Evolutionary conservation across 1,140 invertebrate genomes (phyloP).

Genomic region (Trichonephila clavata): DNA sequence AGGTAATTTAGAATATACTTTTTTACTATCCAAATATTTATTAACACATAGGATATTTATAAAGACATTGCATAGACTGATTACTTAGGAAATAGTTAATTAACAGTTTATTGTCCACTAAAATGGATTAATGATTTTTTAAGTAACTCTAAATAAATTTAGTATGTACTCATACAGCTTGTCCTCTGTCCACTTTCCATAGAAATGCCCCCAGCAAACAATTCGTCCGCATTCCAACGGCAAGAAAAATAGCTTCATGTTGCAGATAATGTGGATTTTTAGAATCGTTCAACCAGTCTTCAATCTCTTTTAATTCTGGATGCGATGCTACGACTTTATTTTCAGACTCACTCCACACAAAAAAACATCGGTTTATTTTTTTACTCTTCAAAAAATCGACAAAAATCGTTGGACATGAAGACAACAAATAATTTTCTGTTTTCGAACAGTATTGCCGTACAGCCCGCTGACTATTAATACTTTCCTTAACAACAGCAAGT

Average conservation of each 20-base stretch:
- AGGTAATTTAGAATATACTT: too few relatives aligned
- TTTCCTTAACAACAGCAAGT: neutral
- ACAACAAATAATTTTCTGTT: slow-evolving; percentile 31
- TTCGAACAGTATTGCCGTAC: neutral
- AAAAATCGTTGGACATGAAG: slow-evolving; percentile 50
- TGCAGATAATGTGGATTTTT: slow-evolving; percentile 67
- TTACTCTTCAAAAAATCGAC: slow-evolving; percentile 57
- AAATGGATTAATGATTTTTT: too few relatives aligned
- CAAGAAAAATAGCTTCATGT: slow-evolving; percentile 78
- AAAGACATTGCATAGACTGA: too few relatives aligned
- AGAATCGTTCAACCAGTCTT: slow-evolving; percentile 66
- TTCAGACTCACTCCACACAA: slow-evolving; percentile 57
- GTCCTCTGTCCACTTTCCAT: slow-evolving; percentile 78
- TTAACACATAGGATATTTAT: too few relatives aligned
- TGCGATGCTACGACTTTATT: slow-evolving; percentile 71
- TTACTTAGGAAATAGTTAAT: too few relatives aligned
- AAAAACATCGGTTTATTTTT: slow-evolving; percentile 69
- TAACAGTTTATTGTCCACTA: too few relatives aligned
- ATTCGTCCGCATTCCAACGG: slow-evolving; percentile 74
- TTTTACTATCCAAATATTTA: too few relatives aligned
- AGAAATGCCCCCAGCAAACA: slow-evolving; percentile 78
- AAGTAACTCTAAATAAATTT: neutral
- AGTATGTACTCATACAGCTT: slow-evolving; percentile 77
- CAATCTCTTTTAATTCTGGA: slow-evolving; percentile 70
- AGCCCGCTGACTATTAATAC: neutral